Evolutionary conservation across 30 jellyfish, hydroid and myxozoan genomes (phyloP).

Genomic region (Clytia hemisphaerica): DNA sequence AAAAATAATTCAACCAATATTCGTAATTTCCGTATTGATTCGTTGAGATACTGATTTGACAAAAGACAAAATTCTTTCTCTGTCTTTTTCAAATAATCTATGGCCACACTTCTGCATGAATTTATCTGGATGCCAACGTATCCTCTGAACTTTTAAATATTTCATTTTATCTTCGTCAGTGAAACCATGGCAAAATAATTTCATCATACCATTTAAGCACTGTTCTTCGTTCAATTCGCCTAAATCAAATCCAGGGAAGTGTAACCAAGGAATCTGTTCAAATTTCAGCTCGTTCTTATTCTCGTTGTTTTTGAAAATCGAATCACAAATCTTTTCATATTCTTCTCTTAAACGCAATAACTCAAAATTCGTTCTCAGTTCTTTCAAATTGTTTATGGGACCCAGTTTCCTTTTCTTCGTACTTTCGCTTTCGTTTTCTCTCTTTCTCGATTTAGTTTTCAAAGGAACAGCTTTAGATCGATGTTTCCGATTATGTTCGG

Average conservation of each 20-base stretch:
- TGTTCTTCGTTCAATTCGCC: neutral
- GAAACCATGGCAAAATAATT: conserved; percentile 1
- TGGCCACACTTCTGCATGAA: conserved; percentile 32
- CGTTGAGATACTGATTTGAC: conserved; percentile 18
- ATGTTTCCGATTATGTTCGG: neutral
- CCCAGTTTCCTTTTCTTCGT: too few species aligned
- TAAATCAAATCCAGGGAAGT: neutral
- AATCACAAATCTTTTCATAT: neutral
- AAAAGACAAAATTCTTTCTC: neutral
- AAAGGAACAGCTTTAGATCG: too few species aligned
- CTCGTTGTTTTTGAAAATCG: neutral
- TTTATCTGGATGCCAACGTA: conserved; percentile 38
- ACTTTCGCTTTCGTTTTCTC: too few species aligned
- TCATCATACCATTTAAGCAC: conserved; percentile 12
- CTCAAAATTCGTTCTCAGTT: conserved; percentile 4
- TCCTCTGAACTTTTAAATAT: conserved; percentile 23
- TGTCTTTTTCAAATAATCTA: conserved; percentile 6
- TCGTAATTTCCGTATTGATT: conserved; percentile 18
- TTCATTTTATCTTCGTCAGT: conserved; percentile 18
- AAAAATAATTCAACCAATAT: too few species aligned
- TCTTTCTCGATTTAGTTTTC: too few species aligned
- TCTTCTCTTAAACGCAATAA: conserved; percentile 9
- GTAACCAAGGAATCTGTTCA: conserved; percentile 21
- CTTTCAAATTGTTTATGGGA: neutral
- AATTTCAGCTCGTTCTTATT: neutral